Percentiles rank a stretch among this genome's conserved stretches.
phyloP scores from a whole-genome alignment of 2,797 vertebrate species.

The Xiphophorus birchmanni region DNA sequence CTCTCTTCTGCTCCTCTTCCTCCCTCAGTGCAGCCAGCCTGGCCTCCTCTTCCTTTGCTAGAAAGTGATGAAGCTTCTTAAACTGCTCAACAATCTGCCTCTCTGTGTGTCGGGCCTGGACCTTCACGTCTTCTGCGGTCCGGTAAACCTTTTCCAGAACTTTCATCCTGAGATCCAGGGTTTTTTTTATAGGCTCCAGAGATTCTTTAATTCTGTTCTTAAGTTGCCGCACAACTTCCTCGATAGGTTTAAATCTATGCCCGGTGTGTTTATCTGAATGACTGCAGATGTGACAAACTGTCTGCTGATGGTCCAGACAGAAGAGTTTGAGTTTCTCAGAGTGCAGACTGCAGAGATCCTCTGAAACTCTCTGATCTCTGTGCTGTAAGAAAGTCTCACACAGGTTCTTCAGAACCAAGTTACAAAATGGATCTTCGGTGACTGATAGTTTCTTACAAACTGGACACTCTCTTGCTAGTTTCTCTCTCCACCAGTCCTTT shows the following conservation, averaged over 20 bases:
- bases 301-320: neutral
- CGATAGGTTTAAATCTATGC: neutral
- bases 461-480: neutral
- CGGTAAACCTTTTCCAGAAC: neutral
- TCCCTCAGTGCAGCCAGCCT: neutral
- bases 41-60: slow-evolving; percentile 7
- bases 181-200: neutral
- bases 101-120: neutral
- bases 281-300: neutral
- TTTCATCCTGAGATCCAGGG: neutral
- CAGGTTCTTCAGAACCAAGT: neutral
- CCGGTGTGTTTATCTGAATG: neutral
- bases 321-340: neutral
- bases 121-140: neutral
- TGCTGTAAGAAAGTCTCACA: neutral
- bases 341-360: neutral
- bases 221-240: neutral
- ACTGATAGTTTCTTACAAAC: neutral
- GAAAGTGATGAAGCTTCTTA: neutral
- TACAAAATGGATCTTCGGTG: neutral
- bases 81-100: slow-evolving; percentile 2
- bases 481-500: neutral
- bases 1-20: too few species aligned
- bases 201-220: neutral
- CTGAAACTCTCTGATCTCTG: neutral